Conservation (phyloP, 2,888 invertebrate genomes). For the Ectemnius lituratus region DNA sequence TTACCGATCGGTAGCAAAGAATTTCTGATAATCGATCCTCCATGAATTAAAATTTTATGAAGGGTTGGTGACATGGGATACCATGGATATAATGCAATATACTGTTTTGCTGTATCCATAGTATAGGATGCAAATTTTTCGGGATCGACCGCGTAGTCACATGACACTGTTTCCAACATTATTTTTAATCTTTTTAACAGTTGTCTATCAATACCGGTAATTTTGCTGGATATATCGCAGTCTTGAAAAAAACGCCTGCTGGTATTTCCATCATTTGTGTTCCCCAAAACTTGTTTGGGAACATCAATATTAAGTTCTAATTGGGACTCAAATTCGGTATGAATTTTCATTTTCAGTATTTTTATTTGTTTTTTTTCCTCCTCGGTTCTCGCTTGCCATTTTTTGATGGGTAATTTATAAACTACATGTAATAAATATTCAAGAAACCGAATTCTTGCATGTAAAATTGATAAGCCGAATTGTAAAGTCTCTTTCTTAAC, state of each 20-base stretch:
- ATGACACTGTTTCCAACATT: slow-evolving; percentile 12
- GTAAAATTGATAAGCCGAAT: slow-evolving; percentile 45
- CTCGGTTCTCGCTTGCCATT: slow-evolving; percentile 41
- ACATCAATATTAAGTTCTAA: slow-evolving; percentile 41
- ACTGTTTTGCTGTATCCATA: slow-evolving; percentile 41
- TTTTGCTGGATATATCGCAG: slow-evolving; percentile 22
- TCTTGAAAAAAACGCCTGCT: slow-evolving; percentile 43
- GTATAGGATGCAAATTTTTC: slow-evolving; percentile 10
- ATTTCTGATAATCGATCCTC: slow-evolving; percentile 7
- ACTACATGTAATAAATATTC: slow-evolving; percentile 30
- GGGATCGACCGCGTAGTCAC: background rate
- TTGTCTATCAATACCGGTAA: slow-evolving; percentile 13
- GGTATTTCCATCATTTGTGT: slow-evolving; percentile 46
- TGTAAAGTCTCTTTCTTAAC: slow-evolving; percentile 19
- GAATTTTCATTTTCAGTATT: slow-evolving; percentile 9
- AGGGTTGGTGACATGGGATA: slow-evolving; percentile 55
- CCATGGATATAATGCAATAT: slow-evolving; percentile 28
- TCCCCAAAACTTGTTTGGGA: slow-evolving; percentile 44
- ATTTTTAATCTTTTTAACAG: slow-evolving; percentile 6
- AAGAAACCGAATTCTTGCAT: slow-evolving; percentile 50
- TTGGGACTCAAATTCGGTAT: slow-evolving; percentile 30
- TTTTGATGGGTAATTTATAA: slow-evolving; percentile 31
- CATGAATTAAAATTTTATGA: slow-evolving; percentile 58
- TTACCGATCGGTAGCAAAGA: slow-evolving; percentile 26
- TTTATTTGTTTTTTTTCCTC: slow-evolving; percentile 16